phyloP scores from a whole-genome alignment of 92 coral and sea anemone species.

The Palythoa caribaeorum region DNA sequence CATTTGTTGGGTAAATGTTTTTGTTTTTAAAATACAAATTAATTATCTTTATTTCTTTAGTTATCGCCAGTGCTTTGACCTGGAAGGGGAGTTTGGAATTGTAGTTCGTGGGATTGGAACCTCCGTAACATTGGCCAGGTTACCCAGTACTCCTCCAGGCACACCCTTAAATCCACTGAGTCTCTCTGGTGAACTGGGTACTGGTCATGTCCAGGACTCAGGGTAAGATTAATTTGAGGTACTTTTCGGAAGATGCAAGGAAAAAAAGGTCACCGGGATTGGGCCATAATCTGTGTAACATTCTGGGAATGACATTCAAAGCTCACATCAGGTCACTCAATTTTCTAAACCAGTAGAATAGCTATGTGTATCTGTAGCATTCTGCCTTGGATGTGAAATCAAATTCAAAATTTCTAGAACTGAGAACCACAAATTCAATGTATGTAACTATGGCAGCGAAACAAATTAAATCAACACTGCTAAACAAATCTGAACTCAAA shows the following conservation, averaged over 20 bases:
- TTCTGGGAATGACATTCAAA: too few species aligned
- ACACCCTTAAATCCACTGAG: slow-evolving; percentile 80
- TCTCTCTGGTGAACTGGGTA: slow-evolving; percentile 83
- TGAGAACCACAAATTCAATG: too few species aligned
- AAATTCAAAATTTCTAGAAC: too few species aligned
- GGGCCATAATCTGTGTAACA: too few species aligned
- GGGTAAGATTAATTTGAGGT: slow-evolving; percentile 60
- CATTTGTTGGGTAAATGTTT: not conserved
- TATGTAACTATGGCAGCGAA: too few species aligned
- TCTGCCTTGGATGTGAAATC: too few species aligned
- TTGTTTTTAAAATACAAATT: not conserved
- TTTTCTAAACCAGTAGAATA: not conserved
- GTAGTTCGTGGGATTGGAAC: slow-evolving; percentile 98
- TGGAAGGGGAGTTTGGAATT: slow-evolving; percentile 98
- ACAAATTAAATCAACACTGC: too few species aligned
- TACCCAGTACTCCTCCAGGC: slow-evolving; percentile 74
- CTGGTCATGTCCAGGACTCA: slow-evolving; percentile 63
- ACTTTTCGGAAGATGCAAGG: too few species aligned
- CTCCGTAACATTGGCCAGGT: slow-evolving; percentile 79
- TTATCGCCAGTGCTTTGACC: slow-evolving; percentile 97
- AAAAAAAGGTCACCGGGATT: too few species aligned
- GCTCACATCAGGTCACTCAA: too few species aligned
- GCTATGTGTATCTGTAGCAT: not conserved
- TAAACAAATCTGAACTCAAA: too few species aligned
- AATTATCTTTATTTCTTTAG: slow-evolving; percentile 33